Base-by-base conservation (phyloP, 1,140 invertebrate genomes). In the Drosophila lacteicornis region DNA sequence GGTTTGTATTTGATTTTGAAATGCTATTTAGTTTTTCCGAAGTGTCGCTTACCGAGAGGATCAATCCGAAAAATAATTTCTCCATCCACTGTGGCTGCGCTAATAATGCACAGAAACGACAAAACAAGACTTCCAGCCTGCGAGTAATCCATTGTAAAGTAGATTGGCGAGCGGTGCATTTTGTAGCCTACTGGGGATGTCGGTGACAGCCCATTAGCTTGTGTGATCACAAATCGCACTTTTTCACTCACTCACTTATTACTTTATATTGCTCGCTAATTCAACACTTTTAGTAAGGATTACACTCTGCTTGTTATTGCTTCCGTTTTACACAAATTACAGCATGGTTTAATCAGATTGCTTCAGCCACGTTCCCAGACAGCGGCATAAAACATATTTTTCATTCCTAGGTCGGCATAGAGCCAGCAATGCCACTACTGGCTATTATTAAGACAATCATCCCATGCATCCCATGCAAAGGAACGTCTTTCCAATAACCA, bases 31-130 rank as follows among this genome's bases (percentile, higher is more conserved):
- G 49, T 19, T 38, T 17, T 22, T 17, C 19, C 17, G 8, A 56
- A 36, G 13, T 45, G 4, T n/a, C 53, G 57, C 88, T 92, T 92
- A 92, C 91, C 91, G 70, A 92, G 53, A 38, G 91, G 91, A 91
- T 92, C 91, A 27, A 92, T 86, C 50, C 91, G 91, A 56, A 92
- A 82, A 57, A 92, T 92, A 42, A 92, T 61, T 88, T 92, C 91
- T 55, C 83, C 83, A 56, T 80, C 62, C 19, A 77, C 83, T 19
- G 51, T 63, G 9, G 62, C 75, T 55, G 71, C 74, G 63, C 65
- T 74, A 7, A 84, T 50, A n/a, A 80, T 60, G 59, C 69, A 84
- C 59, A 91, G 75, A 49, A 91, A 63, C 17, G 65, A 75, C 27
- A 91, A 53, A 33, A 78, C 69, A 46, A 91, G 68, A 62, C 59